phyloP scores from a whole-genome alignment of 2,797 vertebrate species.

The Crocodylus rhombifer region DNA sequence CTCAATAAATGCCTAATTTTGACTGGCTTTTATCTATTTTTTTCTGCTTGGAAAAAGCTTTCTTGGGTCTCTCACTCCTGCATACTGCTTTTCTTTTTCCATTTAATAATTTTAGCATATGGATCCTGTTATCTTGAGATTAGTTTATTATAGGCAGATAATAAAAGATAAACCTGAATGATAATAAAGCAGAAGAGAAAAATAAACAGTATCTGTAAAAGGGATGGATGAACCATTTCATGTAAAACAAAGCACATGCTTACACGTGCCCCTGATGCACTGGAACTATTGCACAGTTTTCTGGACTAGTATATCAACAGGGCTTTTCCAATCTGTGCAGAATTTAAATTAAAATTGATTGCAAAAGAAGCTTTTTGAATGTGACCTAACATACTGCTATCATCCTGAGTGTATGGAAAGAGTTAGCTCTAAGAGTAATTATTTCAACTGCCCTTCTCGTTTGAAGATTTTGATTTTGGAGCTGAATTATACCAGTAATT shows the following conservation, averaged over 20 bases:
- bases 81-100: rapidly evolving
- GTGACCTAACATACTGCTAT: not conserved
- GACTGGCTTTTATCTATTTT: not conserved
- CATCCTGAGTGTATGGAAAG: not conserved
- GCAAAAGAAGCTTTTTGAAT: not conserved
- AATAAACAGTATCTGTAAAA: not conserved
- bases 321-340: rapidly evolving
- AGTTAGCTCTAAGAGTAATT: not conserved
- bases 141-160: slow-evolving; percentile 12
- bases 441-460: not conserved
- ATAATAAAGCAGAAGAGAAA: slow-evolving; percentile 34
- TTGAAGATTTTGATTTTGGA: not conserved
- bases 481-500: not conserved
- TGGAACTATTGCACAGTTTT: not conserved
- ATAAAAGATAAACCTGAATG: slow-evolving; percentile 14
- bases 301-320: not conserved
- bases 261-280: not conserved
- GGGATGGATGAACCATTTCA: not conserved
- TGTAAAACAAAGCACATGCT: not conserved
- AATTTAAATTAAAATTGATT: not conserved
- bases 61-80: not conserved
- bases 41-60: not conserved
- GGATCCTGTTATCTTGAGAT: slow-evolving; percentile 11
- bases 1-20: not conserved
- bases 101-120: not conserved